These are phyloP conservation scores for Dryas iulia DNA, from an alignment of 1,140 invertebrate genomes.

Conservation along the genomic window DNA sequence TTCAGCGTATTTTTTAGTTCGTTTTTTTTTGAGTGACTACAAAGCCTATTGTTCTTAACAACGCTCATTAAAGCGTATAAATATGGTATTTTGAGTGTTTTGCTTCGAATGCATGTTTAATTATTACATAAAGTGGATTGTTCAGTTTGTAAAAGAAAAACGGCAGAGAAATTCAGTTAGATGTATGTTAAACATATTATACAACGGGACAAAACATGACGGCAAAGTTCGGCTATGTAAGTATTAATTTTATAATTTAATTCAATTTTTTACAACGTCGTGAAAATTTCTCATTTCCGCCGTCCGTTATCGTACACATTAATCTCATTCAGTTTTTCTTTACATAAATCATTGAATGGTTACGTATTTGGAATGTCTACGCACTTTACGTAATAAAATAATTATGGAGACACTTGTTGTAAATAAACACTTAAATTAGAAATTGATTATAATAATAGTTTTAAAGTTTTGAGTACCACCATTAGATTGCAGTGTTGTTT, in stretches of 20 bases:
- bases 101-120: constrained; percentile 69
- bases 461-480: constrained; percentile 28
- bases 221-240: constrained; percentile 81
- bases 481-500: constrained; percentile 4
- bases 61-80: constrained; percentile 56
- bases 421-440: constrained; percentile 36
- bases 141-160: constrained; percentile 70
- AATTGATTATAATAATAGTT: constrained; percentile 27
- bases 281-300: constrained; percentile 36
- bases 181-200: constrained; percentile 77
- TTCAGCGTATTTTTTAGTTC: constrained; percentile 59
- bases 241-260: constrained; percentile 43
- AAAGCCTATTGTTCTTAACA: constrained; percentile 72
- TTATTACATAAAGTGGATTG: constrained; percentile 77
- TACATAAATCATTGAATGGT: not conserved
- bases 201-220: constrained; percentile 81
- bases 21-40: constrained; percentile 68
- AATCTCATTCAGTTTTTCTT: constrained; percentile 19
- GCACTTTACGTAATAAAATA: not conserved
- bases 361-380: constrained; percentile 8
- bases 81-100: constrained; percentile 73
- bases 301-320: constrained; percentile 30
- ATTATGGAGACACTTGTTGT: constrained; percentile 6
- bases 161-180: constrained; percentile 74
- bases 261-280: constrained; percentile 29